phyloP scores from a whole-genome alignment of 2,888 invertebrate species.

The Noctua janthina region DNA sequence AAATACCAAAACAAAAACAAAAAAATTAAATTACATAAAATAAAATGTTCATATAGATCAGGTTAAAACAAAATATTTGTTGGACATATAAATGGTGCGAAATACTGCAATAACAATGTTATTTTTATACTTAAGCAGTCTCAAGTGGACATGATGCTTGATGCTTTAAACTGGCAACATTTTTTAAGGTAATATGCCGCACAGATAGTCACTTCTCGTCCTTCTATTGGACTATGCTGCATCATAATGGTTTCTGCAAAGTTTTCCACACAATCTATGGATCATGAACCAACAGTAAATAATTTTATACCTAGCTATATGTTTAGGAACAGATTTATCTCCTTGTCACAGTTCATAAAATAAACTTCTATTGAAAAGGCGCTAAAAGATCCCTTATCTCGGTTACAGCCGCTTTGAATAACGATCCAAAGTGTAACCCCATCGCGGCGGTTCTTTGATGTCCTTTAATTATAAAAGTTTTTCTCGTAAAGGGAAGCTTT shows the following conservation, averaged over 20 bases:
- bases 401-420: constrained; percentile 87
- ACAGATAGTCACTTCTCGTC: not conserved
- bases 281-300: not conserved
- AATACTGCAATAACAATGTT: too few relatives aligned
- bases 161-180: too few relatives aligned
- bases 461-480: constrained; percentile 90
- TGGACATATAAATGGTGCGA: too few relatives aligned
- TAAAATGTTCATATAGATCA: too few relatives aligned
- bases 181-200: not conserved
- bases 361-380: constrained; percentile 84
- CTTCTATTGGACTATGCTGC: not conserved
- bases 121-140: too few relatives aligned
- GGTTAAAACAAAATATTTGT: too few relatives aligned
- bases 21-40: too few relatives aligned
- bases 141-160: too few relatives aligned
- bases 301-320: constrained; percentile 22
- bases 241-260: not conserved
- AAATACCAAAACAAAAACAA: too few relatives aligned
- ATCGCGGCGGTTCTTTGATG: constrained; percentile 88
- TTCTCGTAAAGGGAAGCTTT: constrained; percentile 85
- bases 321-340: constrained; percentile 76
- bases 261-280: not conserved
- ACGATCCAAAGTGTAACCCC: constrained; percentile 89
- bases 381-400: constrained; percentile 87
- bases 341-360: constrained; percentile 84